Percentiles rank a stretch among this genome's conserved stretches.
phyloP scores from a whole-genome alignment of 2,113 vertebrate genomes.

The Hipposideros armiger region DNA sequence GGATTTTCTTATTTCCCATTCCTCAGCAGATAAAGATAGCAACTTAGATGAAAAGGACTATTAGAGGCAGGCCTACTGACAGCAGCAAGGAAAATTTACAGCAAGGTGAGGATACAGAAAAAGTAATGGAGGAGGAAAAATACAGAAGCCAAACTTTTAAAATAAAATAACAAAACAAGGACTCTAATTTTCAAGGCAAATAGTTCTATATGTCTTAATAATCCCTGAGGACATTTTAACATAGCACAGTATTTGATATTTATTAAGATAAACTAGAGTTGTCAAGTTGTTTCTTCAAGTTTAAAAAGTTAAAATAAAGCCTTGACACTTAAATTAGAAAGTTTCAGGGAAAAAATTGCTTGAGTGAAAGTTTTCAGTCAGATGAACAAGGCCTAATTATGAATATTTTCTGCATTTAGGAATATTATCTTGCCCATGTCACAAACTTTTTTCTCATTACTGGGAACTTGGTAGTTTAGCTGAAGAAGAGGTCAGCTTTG shows the following conservation, averaged over 20 bases:
- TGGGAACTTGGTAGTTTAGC: background rate
- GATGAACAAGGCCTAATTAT: background rate
- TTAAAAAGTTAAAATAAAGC: slow-evolving; percentile 40
- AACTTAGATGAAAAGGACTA: background rate
- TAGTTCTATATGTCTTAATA: background rate
- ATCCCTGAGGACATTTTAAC: background rate
- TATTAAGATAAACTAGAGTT: slow-evolving; percentile 18
- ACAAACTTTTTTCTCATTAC: background rate
- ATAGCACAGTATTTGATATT: background rate
- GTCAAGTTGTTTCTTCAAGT: slow-evolving; percentile 36
- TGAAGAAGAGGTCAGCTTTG: background rate
- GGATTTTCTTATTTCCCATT: background rate
- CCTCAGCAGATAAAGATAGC: background rate
- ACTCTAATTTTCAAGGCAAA: slow-evolving; percentile 16
- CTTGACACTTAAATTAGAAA: slow-evolving; percentile 11
- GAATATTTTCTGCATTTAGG: slow-evolving; percentile 38
- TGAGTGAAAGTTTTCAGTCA: background rate
- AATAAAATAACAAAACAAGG: slow-evolving; percentile 7
- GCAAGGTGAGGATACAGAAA: background rate
- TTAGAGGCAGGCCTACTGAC: background rate
- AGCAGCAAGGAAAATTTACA: background rate
- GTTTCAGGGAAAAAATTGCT: slow-evolving; percentile 8
- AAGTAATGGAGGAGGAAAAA: background rate
- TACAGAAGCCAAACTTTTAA: background rate
- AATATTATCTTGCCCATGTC: background rate